Evolutionary conservation across 2,113 vertebrate genomes (phyloP), one percentile per base, ranked within the genome.

Genomic region (Scartelaos histophorus): DNA sequence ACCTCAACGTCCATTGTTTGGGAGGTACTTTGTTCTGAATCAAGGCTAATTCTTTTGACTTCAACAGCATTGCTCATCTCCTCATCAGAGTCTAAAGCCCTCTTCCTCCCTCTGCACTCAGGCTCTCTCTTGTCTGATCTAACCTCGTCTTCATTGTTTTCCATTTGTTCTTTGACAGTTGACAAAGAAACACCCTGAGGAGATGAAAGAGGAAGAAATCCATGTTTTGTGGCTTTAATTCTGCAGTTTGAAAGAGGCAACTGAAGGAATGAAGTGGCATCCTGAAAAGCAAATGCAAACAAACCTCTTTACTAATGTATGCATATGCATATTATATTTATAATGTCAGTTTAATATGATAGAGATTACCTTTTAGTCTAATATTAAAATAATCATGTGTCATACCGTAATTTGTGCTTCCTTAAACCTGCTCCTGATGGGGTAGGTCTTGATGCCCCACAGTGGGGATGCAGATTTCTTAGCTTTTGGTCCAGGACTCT

Each of bases 341-440:
- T 10, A 0, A 21, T 10, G n/a, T 54, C n/a, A 21, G 11, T 25
- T 24, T 21, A 54, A 54, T 2, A 47, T 47, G 3, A 13, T 47
- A 47, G 13, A 13, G 46, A 43, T 43, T 29, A 29, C 29, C 29
- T 29, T 29, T 29, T 29, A 29, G 38, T 10, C 3, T 3, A 16
- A 49, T 16, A 16, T 17, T 49, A 16, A 49, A 49, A 53, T 53
- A 53, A 16, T 47, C 12, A 47, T 47, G 4, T n/a, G 49, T 53
- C 85, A 87, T 57, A 90, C 87, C 38, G 0, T 34, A 24, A 69
- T 35, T 0, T 10, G 3, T 21, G 51, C 24, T 29, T 54, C 13
- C 3, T 5, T 85, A 0, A 69, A 1, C 67, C 82, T 43, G 29
- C 76, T 89, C 69, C 88, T 88, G 76, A 79, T 72, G 0, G 80